Conservation (phyloP, 2,888 invertebrate genomes). For the Macropis europaea region DNA sequence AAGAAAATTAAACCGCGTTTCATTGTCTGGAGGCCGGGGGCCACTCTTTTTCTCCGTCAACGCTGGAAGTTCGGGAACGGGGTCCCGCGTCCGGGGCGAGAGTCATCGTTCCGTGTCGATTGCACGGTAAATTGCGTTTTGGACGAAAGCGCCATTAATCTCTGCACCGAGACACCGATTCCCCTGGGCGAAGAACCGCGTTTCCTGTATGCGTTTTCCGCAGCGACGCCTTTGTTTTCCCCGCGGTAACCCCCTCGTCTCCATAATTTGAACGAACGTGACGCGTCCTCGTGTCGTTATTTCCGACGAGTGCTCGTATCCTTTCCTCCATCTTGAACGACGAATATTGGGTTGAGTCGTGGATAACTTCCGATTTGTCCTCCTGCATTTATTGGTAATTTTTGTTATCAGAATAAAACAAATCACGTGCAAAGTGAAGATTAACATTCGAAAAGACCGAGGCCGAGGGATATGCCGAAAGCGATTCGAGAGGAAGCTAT, state of each 20-base stretch:
- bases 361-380: too few relatives aligned
- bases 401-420: too few relatives aligned
- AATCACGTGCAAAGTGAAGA: too few relatives aligned
- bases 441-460: too few relatives aligned
- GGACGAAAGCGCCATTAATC: conserved; percentile 60
- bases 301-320: background rate
- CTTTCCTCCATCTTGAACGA: too few relatives aligned
- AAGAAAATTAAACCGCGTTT: conserved; percentile 2
- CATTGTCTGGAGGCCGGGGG: background rate
- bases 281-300: conserved; percentile 9
- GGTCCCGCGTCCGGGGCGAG: conserved; percentile 35
- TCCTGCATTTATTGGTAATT: too few relatives aligned
- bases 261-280: conserved; percentile 35
- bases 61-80: conserved; percentile 8
- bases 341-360: too few relatives aligned
- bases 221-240: conserved; percentile 48
- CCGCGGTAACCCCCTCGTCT: conserved; percentile 19
- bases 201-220: conserved; percentile 39
- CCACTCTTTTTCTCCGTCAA: conserved; percentile 30
- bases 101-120: conserved; percentile 62
- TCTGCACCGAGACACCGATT: conserved; percentile 47
- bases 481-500: too few relatives aligned
- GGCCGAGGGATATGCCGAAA: too few relatives aligned
- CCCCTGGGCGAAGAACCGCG: conserved; percentile 41
- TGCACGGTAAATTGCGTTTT: conserved; percentile 62